These are phyloP conservation scores for Drosophila kambysellisi DNA, from an alignment of 2,888 invertebrate genomes.

Conservation along the genomic window DNA sequence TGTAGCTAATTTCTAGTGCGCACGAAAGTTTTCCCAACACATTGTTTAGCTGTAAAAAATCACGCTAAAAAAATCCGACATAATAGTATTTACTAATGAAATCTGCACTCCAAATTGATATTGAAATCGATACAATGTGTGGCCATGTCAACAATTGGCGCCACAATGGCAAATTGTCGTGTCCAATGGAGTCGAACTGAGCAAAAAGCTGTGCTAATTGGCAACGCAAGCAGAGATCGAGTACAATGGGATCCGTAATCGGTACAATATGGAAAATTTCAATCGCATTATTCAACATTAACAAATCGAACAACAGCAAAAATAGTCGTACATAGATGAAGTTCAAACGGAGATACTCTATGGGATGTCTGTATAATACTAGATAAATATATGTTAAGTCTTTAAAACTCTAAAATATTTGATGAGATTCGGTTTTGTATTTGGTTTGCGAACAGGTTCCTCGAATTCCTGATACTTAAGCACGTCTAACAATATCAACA, in stretches of 20 bases:
- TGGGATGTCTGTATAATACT: neutral
- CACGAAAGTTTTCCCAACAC: neutral
- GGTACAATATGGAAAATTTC: slow-evolving; percentile 72
- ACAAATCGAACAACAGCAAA: slow-evolving; percentile 41
- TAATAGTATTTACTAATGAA: neutral
- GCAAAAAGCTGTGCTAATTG: slow-evolving; percentile 63
- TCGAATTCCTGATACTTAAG: neutral
- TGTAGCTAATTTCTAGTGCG: slow-evolving; percentile 8
- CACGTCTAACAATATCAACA: neutral
- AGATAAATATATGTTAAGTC: neutral
- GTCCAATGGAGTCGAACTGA: slow-evolving; percentile 41
- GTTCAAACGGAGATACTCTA: slow-evolving; percentile 29
- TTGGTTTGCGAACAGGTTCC: neutral
- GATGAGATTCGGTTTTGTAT: neutral
- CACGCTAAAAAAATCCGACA: neutral
- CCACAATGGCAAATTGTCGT: slow-evolving; percentile 60
- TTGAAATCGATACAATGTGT: slow-evolving; percentile 25
- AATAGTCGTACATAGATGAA: neutral
- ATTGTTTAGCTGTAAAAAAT: neutral
- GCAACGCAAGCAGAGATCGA: slow-evolving; percentile 43
- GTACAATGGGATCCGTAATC: slow-evolving; percentile 35
- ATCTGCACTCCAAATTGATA: slow-evolving; percentile 29
- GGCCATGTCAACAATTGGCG: slow-evolving; percentile 38
- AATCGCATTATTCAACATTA: slow-evolving; percentile 54
- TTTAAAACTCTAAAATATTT: neutral